Percentiles rank a stretch among this genome's conserved stretches.
phyloP scores from a whole-genome alignment of 2,113 vertebrate species.

The Rallus limicola region DNA sequence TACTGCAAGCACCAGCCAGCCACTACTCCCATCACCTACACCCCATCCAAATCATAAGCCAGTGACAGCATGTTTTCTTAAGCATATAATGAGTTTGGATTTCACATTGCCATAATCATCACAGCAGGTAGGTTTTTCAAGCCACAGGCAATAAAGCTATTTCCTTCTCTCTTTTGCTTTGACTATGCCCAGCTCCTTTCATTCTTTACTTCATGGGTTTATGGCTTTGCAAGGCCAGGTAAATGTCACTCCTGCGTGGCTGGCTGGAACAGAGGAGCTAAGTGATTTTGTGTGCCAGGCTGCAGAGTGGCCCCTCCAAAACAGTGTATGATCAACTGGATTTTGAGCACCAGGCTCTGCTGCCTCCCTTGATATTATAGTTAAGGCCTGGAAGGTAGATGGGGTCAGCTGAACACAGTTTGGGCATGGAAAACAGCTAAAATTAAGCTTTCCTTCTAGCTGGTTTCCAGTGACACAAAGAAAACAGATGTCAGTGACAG shows the following conservation, averaged over 20 bases:
- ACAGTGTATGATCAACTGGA: rapidly evolving
- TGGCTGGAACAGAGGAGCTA: not conserved
- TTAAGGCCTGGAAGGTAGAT: not conserved
- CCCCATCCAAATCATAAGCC: not conserved
- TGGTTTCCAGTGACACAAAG: not conserved
- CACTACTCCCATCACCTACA: not conserved
- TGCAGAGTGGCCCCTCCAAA: not conserved
- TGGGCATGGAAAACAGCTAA: not conserved
- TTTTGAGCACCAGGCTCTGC: not conserved
- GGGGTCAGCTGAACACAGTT: not conserved
- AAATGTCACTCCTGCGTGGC: not conserved
- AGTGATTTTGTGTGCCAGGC: not conserved
- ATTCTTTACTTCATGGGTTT: not conserved
- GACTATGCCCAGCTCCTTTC: not conserved
- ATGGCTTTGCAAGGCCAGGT: not conserved
- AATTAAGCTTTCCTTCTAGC: not conserved
- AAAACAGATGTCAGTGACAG: not conserved
- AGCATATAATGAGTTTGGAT: not conserved
- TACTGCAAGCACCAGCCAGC: not conserved
- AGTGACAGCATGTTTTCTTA: not conserved
- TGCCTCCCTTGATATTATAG: not conserved
- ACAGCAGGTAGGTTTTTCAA: conserved; percentile 6
- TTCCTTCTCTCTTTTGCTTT: not conserved
- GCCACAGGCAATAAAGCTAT: not conserved
- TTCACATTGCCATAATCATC: not conserved